A percentile compares a stretch with the other conserved stretches of the same genome.
Conservation (phyloP, 2,797 vertebrate genomes). For the Mustela erminea region DNA sequence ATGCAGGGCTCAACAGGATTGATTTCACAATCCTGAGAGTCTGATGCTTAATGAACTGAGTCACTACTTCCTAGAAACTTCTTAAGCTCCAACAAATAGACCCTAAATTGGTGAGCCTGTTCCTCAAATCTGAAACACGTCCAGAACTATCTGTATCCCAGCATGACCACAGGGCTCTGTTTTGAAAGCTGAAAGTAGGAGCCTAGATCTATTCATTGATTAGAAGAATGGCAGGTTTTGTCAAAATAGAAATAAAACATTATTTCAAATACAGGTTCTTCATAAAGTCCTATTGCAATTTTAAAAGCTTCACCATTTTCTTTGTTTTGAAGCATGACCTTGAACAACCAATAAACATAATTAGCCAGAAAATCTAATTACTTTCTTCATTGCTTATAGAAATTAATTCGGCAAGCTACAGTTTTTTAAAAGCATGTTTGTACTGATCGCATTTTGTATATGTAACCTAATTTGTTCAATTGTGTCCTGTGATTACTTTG, state of each 20-base stretch:
- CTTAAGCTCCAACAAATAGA: not conserved
- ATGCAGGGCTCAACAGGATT: not conserved
- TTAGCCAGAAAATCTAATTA: not conserved
- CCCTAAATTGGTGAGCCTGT: not conserved
- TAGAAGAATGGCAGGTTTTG: not conserved
- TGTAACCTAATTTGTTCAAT: not conserved
- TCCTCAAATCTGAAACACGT: not conserved
- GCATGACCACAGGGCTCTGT: not conserved
- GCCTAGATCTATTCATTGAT: not conserved
- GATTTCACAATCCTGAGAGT: not conserved
- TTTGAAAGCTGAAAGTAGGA: not conserved
- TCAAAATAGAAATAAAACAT: slow-evolving; percentile 7
- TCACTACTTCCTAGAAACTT: not conserved
- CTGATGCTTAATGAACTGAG: not conserved
- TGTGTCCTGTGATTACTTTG: not conserved
- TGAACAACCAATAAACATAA: not conserved
- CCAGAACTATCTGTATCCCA: not conserved
- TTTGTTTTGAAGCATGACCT: not conserved
- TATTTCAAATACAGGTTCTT: slow-evolving; percentile 41
- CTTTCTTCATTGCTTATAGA: slow-evolving; percentile 5
- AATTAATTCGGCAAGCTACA: not conserved
- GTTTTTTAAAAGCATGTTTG: not conserved
- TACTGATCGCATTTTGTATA: not conserved
- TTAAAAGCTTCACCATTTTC: not conserved
- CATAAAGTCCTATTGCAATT: not conserved